A percentile compares a stretch with the other conserved stretches of the same genome.
Evolutionary conservation across 2,888 invertebrate species (phyloP).

Genomic region (Trileptium ribeirensis): DNA sequence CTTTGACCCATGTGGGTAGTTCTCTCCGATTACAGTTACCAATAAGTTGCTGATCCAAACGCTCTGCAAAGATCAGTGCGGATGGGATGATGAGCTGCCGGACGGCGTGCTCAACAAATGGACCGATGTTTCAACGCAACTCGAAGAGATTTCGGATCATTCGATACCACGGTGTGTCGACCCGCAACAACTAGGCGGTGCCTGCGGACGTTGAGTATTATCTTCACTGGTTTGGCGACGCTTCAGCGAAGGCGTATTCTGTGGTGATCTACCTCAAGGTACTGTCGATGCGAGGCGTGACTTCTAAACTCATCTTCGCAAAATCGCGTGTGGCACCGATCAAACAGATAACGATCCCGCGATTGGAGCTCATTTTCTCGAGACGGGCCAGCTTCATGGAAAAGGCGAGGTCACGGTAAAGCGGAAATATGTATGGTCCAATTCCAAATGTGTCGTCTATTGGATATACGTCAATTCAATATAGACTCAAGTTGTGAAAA

Average conservation of each 20-base stretch:
- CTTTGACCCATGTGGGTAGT: constrained; percentile 38
- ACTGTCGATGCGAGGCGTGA: neutral
- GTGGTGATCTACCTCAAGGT: constrained; percentile 33
- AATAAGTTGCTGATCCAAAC: constrained; percentile 40
- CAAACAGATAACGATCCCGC: constrained; percentile 36
- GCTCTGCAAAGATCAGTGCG: constrained; percentile 35
- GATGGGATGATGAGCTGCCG: constrained; percentile 40
- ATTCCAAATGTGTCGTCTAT: constrained; percentile 33
- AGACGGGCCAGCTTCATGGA: constrained; percentile 23
- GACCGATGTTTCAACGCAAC: neutral
- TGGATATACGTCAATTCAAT: constrained; percentile 30
- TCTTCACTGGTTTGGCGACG: constrained; percentile 31
- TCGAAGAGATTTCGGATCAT: neutral
- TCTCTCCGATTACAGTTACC: constrained; percentile 26
- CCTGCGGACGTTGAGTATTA: neutral
- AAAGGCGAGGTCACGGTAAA: constrained; percentile 30
- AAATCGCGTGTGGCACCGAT: too few species aligned
- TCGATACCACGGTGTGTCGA: too few species aligned
- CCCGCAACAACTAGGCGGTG: neutral
- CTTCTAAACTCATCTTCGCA: too few species aligned
- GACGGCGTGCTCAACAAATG: neutral
- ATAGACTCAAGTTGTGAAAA: constrained; percentile 33
- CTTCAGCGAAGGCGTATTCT: too few species aligned
- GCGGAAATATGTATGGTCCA: constrained; percentile 30
- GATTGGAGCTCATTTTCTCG: constrained; percentile 25